Percentiles rank a stretch among this genome's conserved stretches.
phyloP scores from a whole-genome alignment of 2,888 invertebrate genomes.

The Protodeltote pygarga region DNA sequence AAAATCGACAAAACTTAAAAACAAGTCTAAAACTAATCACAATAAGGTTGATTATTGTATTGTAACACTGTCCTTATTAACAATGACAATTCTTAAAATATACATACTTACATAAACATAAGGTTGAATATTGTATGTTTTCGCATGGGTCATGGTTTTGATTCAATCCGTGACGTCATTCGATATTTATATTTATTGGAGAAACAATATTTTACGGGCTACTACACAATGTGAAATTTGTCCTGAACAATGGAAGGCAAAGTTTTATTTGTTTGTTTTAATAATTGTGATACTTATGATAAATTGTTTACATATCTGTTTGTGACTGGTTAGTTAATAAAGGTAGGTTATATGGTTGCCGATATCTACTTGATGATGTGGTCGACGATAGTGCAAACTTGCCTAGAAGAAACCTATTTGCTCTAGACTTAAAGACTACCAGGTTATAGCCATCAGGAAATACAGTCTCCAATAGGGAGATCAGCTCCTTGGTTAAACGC shows the following conservation, averaged over 20 bases:
- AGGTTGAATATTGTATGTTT: constrained; percentile 13
- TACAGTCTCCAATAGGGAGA: too few species aligned
- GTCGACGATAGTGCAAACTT: too few species aligned
- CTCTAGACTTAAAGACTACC: too few species aligned
- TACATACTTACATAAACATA: too few species aligned
- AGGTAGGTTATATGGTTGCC: too few species aligned
- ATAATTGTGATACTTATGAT: constrained; percentile 6
- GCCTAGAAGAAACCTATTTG: too few species aligned
- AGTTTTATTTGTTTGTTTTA: not conserved
- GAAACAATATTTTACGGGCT: constrained; percentile 22
- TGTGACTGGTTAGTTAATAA: not conserved
- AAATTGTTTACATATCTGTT: constrained; percentile 7
- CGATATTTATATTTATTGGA: constrained; percentile 24
- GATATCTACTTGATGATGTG: too few species aligned
- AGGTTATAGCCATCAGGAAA: too few species aligned
- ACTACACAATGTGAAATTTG: constrained; percentile 19
- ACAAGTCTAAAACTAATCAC: constrained; percentile 11
- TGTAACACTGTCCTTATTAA: too few species aligned
- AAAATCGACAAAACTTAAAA: constrained; percentile 14
- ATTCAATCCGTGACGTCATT: constrained; percentile 28
- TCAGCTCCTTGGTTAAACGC: too few species aligned
- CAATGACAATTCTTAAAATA: too few species aligned
- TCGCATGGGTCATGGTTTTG: constrained; percentile 19
- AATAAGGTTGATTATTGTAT: constrained; percentile 25
- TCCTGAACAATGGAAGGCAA: constrained; percentile 1